These are phyloP conservation scores for Euura saliciscinereae DNA, from an alignment of 1,140 invertebrate species.

Conservation along the genomic window DNA sequence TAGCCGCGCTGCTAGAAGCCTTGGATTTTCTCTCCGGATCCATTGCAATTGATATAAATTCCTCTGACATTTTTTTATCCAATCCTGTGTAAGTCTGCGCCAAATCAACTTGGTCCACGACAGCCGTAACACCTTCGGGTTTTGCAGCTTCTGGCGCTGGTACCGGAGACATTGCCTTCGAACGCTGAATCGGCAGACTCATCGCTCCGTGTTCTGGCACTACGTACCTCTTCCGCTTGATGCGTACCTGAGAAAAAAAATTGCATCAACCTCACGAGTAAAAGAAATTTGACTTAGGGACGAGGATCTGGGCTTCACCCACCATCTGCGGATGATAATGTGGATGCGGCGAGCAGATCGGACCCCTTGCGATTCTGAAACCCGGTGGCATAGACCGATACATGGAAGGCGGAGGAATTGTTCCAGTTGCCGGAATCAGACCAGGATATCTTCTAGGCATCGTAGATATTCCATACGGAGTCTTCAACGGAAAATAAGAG, in stretches of 20 bases:
- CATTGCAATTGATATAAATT: conserved; percentile 65
- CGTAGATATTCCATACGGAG: conserved; percentile 47
- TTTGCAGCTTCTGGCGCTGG: not conserved
- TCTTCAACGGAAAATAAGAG: conserved; percentile 27
- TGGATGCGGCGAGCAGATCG: not conserved
- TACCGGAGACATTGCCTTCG: not conserved
- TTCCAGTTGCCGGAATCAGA: conserved; percentile 43
- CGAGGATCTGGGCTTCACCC: not conserved
- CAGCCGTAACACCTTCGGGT: conserved; percentile 28
- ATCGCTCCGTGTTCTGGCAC: not conserved
- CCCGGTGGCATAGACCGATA: conserved; percentile 31
- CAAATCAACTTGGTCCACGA: conserved; percentile 55
- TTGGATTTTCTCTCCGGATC: conserved; percentile 56
- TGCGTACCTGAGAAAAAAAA: not conserved
- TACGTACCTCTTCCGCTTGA: conserved; percentile 2
- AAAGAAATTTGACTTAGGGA: no score
- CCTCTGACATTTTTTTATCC: conserved; percentile 64
- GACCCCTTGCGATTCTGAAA: conserved; percentile 25
- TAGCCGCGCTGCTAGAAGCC: conserved; percentile 51
- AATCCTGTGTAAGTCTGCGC: conserved; percentile 64
- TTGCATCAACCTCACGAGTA: not conserved
- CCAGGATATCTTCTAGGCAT: conserved; percentile 45
- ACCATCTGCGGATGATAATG: conserved; percentile 3
- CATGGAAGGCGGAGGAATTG: conserved; percentile 27
- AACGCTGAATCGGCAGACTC: not conserved